phyloP scores from a whole-genome alignment of 2,797 vertebrate species.

The Gymnodraco acuticeps region DNA sequence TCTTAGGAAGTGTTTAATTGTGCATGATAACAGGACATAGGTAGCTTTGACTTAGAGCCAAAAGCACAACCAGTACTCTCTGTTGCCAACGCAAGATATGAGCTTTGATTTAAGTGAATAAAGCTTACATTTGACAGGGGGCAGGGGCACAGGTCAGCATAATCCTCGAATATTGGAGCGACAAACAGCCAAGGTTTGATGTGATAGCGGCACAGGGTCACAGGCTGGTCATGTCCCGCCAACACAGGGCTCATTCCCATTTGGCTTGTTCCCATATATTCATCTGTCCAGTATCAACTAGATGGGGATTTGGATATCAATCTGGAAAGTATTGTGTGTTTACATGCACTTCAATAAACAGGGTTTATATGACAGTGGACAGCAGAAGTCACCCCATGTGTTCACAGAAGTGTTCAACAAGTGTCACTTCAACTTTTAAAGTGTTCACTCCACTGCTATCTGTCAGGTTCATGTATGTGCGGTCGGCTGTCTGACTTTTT shows the following conservation, averaged over 20 bases:
- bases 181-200: constrained; percentile 71
- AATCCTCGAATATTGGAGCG: constrained; percentile 73
- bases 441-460: background rate
- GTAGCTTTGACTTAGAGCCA: constrained; percentile 34
- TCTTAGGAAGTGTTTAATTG: constrained; percentile 1
- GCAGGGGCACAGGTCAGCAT: constrained; percentile 63
- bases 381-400: background rate
- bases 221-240: constrained; percentile 43
- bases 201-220: constrained; percentile 71
- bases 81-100: constrained; percentile 55
- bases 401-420: background rate
- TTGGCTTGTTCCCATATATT: constrained; percentile 20
- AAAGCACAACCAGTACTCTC: constrained; percentile 19
- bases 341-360: background rate
- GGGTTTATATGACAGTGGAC: background rate
- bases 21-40: constrained; percentile 24
- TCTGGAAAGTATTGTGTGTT: constrained; percentile 5
- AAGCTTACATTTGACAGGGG: constrained; percentile 63
- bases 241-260: constrained; percentile 34
- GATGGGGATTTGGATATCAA: background rate
- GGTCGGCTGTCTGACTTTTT: constrained; percentile 28
- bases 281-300: background rate
- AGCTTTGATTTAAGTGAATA: constrained; percentile 68
- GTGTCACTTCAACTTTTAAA: background rate
- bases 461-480: constrained; percentile 3